Evolutionary conservation across 2,888 invertebrate species (phyloP), one percentile per base, ranked within the genome.

Genomic region (Eustalomyia histrio): DNA sequence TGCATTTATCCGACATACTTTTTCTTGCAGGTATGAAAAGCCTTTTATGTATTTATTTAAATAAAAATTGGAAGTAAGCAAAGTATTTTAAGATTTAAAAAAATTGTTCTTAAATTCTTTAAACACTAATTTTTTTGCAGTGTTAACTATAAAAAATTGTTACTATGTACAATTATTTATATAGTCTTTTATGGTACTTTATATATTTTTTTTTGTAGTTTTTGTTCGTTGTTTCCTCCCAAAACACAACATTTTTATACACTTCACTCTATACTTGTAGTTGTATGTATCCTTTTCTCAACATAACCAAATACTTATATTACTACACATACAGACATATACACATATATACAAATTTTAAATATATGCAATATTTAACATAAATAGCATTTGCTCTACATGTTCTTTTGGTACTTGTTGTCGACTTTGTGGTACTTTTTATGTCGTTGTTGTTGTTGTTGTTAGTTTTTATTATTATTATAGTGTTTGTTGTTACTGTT

Each of bases 371-470:
- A 63, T 63, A 17, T 43, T 63, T 39, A 72, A 72, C 72, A 72
- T 63, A 72, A 55, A 63, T 63, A 63, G 47, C 61, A 72, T 72
- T 72, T 72, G 47, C 63, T 64, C 33, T 33, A 18, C 35, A 73
- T 73, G 64, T 65, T 65, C 63, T 73, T 67, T 60, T 71, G 39
- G 47, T 52, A 35, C 71, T 71, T 53, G 47, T 43, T 73, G 58
- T 50, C 64, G 64, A 58, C 57, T 64, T 73, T 73, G 64, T 65
- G 73, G 65, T 52, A 65, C 50, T 58, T 65, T 64, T 50, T 58
- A 24, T 60, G n/a, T n/a, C n/a, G n/a, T n/a, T 33, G 18, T 57
- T 47, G 24, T 39, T 55, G 16, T 64, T 58, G 21, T 55, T 58
- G 43, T 47, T 47, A 39, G 14, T 47, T 47, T 47, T 47, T 47